Conservation (phyloP, 1,140 invertebrate genomes). For the Zaprionus tsacasi region DNA sequence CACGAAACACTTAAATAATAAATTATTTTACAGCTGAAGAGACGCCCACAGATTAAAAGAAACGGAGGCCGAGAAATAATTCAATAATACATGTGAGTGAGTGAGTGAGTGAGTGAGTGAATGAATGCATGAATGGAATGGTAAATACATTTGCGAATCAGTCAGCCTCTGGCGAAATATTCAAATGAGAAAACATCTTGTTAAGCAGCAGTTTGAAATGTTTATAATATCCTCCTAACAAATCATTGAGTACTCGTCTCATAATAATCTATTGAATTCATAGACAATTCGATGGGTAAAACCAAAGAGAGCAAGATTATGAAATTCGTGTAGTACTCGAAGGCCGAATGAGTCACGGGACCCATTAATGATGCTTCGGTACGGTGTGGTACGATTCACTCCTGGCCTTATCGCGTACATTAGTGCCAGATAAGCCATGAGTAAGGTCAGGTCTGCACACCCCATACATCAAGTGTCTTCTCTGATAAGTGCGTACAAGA, state of each 20-base stretch:
- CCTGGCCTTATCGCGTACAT: slow-evolving; percentile 1
- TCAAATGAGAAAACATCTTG: slow-evolving; percentile 19
- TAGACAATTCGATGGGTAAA: neutral
- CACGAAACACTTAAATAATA: slow-evolving; percentile 59
- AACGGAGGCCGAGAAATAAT: slow-evolving; percentile 29
- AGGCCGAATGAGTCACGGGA: slow-evolving; percentile 3
- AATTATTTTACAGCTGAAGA: slow-evolving; percentile 51
- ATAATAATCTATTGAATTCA: slow-evolving; percentile 2
- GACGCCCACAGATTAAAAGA: slow-evolving; percentile 58
- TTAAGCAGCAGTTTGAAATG: neutral
- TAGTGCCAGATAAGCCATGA: slow-evolving; percentile 26
- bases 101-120: neutral
- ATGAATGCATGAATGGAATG: slow-evolving; percentile 25
- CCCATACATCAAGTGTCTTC: slow-evolving; percentile 8
- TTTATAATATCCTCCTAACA: slow-evolving; percentile 8
- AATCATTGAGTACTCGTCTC: slow-evolving; percentile 1
- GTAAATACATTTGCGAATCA: slow-evolving; percentile 36
- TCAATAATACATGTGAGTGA: slow-evolving; percentile 30
- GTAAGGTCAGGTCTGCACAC: slow-evolving; percentile 23
- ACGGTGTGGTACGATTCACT: neutral
- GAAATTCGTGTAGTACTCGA: neutral
- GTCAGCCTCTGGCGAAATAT: slow-evolving; percentile 28
- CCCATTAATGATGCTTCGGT: neutral
- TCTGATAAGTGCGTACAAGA: neutral
- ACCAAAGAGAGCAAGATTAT: neutral